Conservation (phyloP, 1,140 invertebrate genomes). For the Ceratina japonica region DNA sequence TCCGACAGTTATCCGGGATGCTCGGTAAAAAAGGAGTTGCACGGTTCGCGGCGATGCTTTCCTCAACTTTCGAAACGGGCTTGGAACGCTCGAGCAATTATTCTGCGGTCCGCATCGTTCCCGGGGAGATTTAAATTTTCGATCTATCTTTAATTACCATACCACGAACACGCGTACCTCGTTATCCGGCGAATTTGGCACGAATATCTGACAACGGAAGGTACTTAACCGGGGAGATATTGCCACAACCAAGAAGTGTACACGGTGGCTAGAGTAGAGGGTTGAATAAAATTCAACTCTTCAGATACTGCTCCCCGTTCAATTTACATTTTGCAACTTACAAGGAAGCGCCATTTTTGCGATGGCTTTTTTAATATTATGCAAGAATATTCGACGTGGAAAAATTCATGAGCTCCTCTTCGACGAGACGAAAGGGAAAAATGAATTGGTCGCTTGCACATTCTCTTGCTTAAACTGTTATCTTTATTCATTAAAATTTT, state of each 20-base stretch:
- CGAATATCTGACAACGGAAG: not conserved
- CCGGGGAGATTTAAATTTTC: not conserved
- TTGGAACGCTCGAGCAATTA: conserved; percentile 14
- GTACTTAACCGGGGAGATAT: not conserved
- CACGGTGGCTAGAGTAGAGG: too few relatives aligned
- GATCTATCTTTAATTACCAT: conserved; percentile 9
- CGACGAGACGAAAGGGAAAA: too few relatives aligned
- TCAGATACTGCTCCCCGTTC: not conserved
- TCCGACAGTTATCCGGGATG: conserved; percentile 11
- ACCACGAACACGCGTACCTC: not conserved
- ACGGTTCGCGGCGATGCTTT: conserved; percentile 18
- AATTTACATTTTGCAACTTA: too few relatives aligned
- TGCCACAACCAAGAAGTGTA: too few relatives aligned
- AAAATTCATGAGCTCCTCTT: too few relatives aligned
- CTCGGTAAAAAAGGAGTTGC: not conserved
- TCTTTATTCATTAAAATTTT: too few relatives aligned
- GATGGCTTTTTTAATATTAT: too few relatives aligned
- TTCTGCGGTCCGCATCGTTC: not conserved
- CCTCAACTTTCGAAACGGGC: conserved; percentile 20
- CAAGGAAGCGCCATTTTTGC: too few relatives aligned
- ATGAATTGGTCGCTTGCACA: too few relatives aligned
- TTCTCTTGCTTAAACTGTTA: too few relatives aligned
- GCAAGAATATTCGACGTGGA: too few relatives aligned
- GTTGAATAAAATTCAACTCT: not conserved
- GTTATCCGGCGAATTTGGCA: not conserved